These are phyloP conservation scores for Cichladusa arquata DNA, from an alignment of 2,113 vertebrate genomes.

Conservation along the genomic window DNA sequence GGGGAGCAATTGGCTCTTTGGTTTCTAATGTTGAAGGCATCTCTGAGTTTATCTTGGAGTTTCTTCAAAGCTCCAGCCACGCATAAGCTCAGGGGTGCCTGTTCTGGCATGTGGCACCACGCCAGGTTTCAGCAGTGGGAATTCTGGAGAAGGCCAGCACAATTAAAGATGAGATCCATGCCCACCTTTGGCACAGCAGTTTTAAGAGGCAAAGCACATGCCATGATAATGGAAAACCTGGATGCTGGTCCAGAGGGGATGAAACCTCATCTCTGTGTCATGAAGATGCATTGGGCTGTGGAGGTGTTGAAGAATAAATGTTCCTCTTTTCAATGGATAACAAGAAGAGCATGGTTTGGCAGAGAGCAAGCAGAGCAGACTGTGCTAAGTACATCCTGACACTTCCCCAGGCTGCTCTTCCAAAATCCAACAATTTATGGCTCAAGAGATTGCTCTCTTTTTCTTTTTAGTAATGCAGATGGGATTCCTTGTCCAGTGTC, in stretches of 20 bases:
- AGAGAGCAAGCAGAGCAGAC: neutral
- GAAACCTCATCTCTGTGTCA: neutral
- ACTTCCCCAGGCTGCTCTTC: neutral
- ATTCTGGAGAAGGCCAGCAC: neutral
- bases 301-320: neutral
- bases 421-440: neutral
- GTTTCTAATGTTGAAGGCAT: neutral
- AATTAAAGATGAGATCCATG: neutral
- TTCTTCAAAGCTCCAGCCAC: neutral
- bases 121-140: neutral
- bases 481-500: neutral
- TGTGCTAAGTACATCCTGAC: neutral
- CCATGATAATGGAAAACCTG: neutral
- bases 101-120: neutral
- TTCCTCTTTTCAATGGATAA: neutral
- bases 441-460: neutral
- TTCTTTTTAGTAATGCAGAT: neutral
- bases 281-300: neutral
- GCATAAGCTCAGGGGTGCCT: neutral
- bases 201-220: neutral
- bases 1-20: neutral
- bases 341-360: neutral
- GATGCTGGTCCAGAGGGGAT: neutral
- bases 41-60: slow-evolving; percentile 7
- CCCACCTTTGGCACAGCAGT: neutral